Base-by-base conservation (phyloP, 2,113 vertebrate species). In the Cephalopholis sonnerati region DNA sequence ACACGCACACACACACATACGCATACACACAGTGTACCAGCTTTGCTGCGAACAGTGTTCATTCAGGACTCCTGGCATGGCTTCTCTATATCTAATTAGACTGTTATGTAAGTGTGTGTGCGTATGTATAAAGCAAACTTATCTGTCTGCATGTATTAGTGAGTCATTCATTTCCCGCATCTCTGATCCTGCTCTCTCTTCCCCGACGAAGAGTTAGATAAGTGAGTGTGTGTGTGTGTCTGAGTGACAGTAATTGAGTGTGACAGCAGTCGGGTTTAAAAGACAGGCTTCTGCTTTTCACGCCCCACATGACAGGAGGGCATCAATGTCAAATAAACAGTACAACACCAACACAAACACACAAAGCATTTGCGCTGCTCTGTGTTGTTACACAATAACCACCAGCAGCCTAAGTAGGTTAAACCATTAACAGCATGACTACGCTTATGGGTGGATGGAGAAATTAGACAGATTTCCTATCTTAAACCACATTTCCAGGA, bases 41-140 rank as follows among this genome's bases (percentile, higher is more conserved):
- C 24, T 29, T 32, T 62, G 54, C 25, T 74, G 44, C 5, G 6
- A 25, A 57, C 54, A 29, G 39, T 41, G 11, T 32, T 67, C 32
- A 74, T 55, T 65, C 64, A 25, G 61, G 13, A 77, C 57, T 55
- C 51, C 44, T 61, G 39, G 53, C 51, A 3, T 46, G 27, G 69
- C 68, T 54, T 79, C 83, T 74, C 57, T 62, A 39, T 55, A 66
- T 57, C 50, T 77, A 79, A 87, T 88, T 88, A 79, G 59, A 29
- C 64, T 55, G 50, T 83, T 86, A 85, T 20, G 54, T 51, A 69
- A 80, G 66, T 39, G 62, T 77, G 65, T 79, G 64, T 66, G 72
- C 25, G 59, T 88, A 67, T 72, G 36, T 65, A 9, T 74, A 53
- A 72, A 69, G 74, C 51, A 55, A 89, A 81, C 55, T 18, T 27